Evolutionary conservation across 2,888 invertebrate genomes (phyloP), one percentile per base, ranked within the genome.

Genomic region (Dasypogon diadema): DNA sequence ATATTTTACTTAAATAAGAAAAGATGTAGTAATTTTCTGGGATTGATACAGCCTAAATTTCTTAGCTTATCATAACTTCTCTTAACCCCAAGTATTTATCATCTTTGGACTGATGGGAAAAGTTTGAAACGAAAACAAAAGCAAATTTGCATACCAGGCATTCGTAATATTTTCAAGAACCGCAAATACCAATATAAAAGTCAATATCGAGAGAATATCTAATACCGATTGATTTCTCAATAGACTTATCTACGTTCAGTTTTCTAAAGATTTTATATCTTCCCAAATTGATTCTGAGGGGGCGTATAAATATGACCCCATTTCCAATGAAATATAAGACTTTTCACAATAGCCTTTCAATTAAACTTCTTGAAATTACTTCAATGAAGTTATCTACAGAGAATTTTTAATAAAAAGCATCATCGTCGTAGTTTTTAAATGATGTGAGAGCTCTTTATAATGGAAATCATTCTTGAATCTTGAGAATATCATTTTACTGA

Each of bases 91-190:
- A 63, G 63, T 42, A 63, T 63, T 63, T 37, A 34, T 63, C 22
- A 63, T 63, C 42, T 63, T 18, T 5, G 18, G 37, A 18, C 21
- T 63, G 63, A 63, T 63, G 63, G 63, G 63, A 63, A 63, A 63
- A 63, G 63, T 63, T 63, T 12, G 21, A 12, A 63, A 42, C 21
- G 63, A 37, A 16, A 63, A 63, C 63, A 63, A 63, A 63, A 63
- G 63, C 8, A 63, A 42, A 63, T 63, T 63, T 63, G 63, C 63
- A 63, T 63, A 63, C 34, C 34, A 63, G 22, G 42, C 34, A 63
- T 63, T 63, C 63, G 34, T 63, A 37, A 63, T 63, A 63, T 63
- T 63, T 63, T 63, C 63, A 42, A 37, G 63, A 42, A 63, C 21
- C 63, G 21, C 12, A 37, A 42, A 0, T 18, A 21, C 18, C 21